Conservation (phyloP, 2,113 vertebrate species). For the Melanerpes aurifrons region DNA sequence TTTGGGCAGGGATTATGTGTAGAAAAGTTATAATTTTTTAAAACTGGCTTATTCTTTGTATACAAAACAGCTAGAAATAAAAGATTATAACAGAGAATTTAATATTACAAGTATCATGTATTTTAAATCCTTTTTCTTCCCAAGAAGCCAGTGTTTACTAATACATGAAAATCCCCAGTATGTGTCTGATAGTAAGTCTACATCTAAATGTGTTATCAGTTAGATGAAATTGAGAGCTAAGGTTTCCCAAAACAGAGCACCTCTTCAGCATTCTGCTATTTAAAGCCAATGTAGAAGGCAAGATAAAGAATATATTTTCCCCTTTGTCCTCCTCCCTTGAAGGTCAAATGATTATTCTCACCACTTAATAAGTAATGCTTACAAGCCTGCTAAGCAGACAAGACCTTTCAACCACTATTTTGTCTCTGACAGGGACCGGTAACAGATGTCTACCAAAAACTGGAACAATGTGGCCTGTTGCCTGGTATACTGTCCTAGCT, state of each 20-base stretch:
- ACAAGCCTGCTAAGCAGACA: not conserved
- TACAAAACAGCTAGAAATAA: not conserved
- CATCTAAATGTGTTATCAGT: fast-evolving
- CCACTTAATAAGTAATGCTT: not conserved
- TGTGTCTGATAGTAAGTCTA: not conserved
- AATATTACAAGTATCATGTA: not conserved
- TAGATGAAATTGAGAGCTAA: not conserved
- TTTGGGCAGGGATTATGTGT: not conserved
- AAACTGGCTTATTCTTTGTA: not conserved
- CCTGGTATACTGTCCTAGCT: not conserved
- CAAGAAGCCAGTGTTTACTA: not conserved
- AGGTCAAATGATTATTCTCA: not conserved
- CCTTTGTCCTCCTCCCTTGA: not conserved
- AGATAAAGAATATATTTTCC: not conserved
- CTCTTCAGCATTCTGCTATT: not conserved
- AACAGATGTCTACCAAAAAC: not conserved
- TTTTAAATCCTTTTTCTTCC: not conserved
- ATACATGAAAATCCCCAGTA: not conserved
- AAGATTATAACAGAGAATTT: not conserved
- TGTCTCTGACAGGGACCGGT: not conserved
- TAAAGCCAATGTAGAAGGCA: fast-evolving
- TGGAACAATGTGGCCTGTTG: not conserved
- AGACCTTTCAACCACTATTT: not conserved
- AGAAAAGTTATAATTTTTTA: not conserved
- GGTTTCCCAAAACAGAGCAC: not conserved